phyloP scores from a whole-genome alignment of 2,113 vertebrate genomes.

The Ailurus styani region DNA sequence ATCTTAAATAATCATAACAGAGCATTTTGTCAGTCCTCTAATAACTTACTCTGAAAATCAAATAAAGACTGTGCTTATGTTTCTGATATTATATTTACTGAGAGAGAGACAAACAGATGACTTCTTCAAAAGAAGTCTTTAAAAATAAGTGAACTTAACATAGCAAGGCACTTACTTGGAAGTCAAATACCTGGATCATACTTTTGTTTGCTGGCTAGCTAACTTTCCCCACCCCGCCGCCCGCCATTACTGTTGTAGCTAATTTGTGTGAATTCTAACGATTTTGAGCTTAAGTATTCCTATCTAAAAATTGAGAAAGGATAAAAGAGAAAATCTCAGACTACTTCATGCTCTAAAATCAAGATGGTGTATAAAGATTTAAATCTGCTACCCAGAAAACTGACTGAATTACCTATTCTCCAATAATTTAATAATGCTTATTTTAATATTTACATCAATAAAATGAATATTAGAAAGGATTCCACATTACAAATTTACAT shows the following conservation, averaged over 20 bases:
- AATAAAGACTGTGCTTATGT: not conserved
- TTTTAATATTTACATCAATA: not conserved
- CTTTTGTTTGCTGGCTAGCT: not conserved
- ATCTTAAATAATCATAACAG: not conserved
- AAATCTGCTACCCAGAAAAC: not conserved
- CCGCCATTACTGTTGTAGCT: not conserved
- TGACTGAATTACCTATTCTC: not conserved
- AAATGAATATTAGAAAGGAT: not conserved
- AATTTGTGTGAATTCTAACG: not conserved
- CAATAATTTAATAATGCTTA: not conserved
- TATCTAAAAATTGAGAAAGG: not conserved
- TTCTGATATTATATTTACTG: slow-evolving; percentile 8
- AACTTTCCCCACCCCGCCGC: fast-evolving
- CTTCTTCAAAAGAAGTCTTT: not conserved
- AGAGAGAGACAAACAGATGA: not conserved
- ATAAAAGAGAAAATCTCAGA: not conserved
- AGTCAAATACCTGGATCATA: not conserved
- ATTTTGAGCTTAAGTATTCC: not conserved
- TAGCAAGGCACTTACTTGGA: not conserved
- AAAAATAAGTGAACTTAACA: not conserved
- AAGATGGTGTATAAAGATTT: not conserved
- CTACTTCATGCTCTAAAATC: not conserved
- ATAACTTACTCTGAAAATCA: slow-evolving; percentile 26
- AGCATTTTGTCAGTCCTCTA: not conserved
- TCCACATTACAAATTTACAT: not conserved